Base-by-base conservation (phyloP, 2,888 invertebrate genomes). In the Mystacides longicornis region DNA sequence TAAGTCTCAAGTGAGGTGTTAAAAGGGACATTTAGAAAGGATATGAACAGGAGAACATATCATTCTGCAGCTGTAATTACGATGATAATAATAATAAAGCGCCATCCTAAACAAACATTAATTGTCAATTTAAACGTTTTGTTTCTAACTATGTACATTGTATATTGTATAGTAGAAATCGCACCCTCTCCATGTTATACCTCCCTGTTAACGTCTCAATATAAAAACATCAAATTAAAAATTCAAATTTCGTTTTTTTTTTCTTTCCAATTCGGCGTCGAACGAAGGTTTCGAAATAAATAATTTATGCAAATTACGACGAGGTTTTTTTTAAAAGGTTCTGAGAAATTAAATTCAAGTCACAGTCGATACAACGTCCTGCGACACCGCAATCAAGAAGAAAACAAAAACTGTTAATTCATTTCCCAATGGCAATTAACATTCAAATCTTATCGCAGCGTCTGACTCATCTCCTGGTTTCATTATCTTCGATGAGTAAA, bases 361-460 rank as follows among this genome's bases (percentile, higher is more conserved):
- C 57, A 51, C 55, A 42, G 59, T 43, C 56, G 51, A 23, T 22
- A 49, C 33, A 46, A 48, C 23, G 49, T 48, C 45, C 56, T 33
- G 50, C 42, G 49, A 59, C 58, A 57, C 60, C 57, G 60, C 58
- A 60, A 60, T 60, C 60, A 60, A 53, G 58, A 45, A 51, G 49
- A 58, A 60, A 60, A 60, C 57, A 58, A 61, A 59, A 61, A 61
- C 61, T 57, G 59, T 77, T 77, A 77, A 77, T 77, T 77, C 74
- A 76, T 77, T 76, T 77, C 76, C 77, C 71, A 67, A 65, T 67
- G 74, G 69, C 73, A 73, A 77, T 77, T 77, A 77, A 77, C 77
- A 77, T 77, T 77, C 77, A 77, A 68, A 69, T 65, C 75, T 68
- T 71, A 75, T 66, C 65, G 70, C 71, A 48, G 42, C 53, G 77